These are phyloP conservation scores for Tuberolachnus salignus DNA, from an alignment of 2,888 invertebrate genomes.

Conservation along the genomic window DNA sequence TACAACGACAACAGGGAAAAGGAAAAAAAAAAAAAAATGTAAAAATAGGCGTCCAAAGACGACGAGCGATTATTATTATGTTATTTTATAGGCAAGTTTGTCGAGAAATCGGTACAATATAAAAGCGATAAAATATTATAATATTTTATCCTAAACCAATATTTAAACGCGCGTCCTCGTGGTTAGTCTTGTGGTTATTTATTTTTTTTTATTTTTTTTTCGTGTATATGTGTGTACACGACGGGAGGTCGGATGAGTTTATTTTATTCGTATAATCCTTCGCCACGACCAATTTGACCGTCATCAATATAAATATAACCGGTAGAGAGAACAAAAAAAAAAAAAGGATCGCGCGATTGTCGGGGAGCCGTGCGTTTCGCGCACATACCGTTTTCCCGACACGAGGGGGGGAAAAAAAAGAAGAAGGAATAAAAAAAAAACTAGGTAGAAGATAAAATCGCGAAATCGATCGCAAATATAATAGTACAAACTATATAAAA, in stretches of 20 bases:
- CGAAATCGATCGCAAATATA: neutral
- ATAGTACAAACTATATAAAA: neutral
- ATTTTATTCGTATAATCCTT: neutral
- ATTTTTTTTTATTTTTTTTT: too few species aligned
- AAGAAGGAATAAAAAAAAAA: neutral
- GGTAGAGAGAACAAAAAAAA: too few species aligned
- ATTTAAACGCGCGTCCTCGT: constrained; percentile 1
- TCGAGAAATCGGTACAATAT: too few species aligned
- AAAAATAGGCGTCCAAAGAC: too few species aligned
- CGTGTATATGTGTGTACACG: neutral
- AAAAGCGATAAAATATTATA: neutral
- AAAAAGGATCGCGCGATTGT: neutral
- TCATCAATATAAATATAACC: constrained; percentile 7
- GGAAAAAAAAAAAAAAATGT: too few species aligned
- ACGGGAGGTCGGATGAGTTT: constrained; percentile 14
- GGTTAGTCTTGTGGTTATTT: neutral
- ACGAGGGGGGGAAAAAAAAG: too few species aligned
- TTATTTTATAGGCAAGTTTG: too few species aligned
- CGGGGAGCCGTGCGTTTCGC: neutral
- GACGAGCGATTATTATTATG: too few species aligned
- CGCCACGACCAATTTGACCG: neutral
- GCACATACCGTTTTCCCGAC: too few species aligned
- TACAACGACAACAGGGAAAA: too few species aligned
- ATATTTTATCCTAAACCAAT: constrained; percentile 24
- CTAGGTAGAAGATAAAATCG: neutral